Evolutionary conservation across 2,797 vertebrate genomes (phyloP).

Genomic region (Crenuchus spilurus): DNA sequence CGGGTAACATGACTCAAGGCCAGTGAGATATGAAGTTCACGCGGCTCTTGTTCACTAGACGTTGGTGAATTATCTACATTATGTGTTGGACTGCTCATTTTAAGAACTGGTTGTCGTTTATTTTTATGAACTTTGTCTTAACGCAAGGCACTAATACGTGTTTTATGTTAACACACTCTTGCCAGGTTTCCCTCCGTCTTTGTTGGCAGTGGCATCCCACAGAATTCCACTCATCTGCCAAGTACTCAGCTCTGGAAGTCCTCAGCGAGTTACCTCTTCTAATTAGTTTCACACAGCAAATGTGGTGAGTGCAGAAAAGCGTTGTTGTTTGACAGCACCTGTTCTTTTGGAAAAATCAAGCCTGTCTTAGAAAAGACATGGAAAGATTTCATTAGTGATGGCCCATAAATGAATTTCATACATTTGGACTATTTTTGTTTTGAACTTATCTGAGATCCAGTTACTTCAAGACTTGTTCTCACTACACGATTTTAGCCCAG

Average conservation of each 20-base stretch:
- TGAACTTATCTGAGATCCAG: too few species aligned
- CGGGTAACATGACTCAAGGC: background rate
- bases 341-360: background rate
- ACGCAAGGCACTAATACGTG: conserved; percentile 3
- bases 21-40: background rate
- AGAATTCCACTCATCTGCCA: conserved; percentile 42
- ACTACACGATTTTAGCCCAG: too few species aligned
- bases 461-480: too few species aligned
- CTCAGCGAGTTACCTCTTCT: conserved; percentile 38
- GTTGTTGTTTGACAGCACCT: background rate
- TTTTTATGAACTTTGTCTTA: background rate
- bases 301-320: conserved; percentile 37
- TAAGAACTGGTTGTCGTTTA: background rate
- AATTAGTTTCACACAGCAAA: conserved; percentile 47
- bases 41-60: background rate
- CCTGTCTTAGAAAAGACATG: background rate
- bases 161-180: conserved; percentile 44
- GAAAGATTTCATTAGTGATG: background rate
- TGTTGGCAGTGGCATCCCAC: conserved; percentile 47
- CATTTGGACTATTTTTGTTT: background rate
- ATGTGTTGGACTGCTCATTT: too few species aligned
- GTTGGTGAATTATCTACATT: background rate
- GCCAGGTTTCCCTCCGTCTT: conserved; percentile 41
- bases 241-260: conserved; percentile 38
- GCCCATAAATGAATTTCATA: background rate